These are phyloP conservation scores for Chitala chitala DNA, from an alignment of 2,113 vertebrate species.

Conservation along the genomic window DNA sequence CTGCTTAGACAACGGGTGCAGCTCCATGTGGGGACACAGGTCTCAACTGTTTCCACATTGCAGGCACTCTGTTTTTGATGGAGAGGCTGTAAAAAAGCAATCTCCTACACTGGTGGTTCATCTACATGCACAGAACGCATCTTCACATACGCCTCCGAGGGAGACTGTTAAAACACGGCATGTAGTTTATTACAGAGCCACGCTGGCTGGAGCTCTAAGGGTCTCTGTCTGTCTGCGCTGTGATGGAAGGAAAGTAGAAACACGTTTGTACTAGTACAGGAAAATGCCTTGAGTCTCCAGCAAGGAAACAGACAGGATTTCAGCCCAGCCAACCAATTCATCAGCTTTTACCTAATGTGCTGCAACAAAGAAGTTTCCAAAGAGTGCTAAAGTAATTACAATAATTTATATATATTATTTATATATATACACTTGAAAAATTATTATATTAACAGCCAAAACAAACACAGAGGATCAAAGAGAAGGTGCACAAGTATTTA, in stretches of 20 bases:
- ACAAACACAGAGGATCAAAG: constrained; percentile 11
- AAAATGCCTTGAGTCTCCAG: too few species aligned
- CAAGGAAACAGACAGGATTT: constrained; percentile 32
- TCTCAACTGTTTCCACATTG: constrained; percentile 32
- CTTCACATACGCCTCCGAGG: constrained; percentile 23
- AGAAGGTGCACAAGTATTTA: constrained; percentile 19
- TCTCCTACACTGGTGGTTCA: constrained; percentile 41
- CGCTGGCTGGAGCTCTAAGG: constrained; percentile 27
- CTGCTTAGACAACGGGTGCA: neutral
- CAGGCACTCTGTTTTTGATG: constrained; percentile 43
- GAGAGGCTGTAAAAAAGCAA: constrained; percentile 56
- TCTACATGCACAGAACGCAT: constrained; percentile 34
- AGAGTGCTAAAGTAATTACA: too few species aligned
- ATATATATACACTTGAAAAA: constrained; percentile 13
- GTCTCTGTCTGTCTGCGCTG: constrained; percentile 43
- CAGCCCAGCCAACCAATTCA: neutral
- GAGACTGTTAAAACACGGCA: constrained; percentile 37
- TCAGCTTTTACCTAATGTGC: too few species aligned
- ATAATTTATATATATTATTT: too few species aligned
- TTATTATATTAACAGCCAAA: neutral
- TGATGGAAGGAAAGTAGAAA: constrained; percentile 22
- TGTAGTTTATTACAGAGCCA: constrained; percentile 37
- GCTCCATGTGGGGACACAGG: constrained; percentile 11
- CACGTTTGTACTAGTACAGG: too few species aligned
- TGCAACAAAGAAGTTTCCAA: too few species aligned